phyloP scores from a whole-genome alignment of 2,888 invertebrate genomes.

The Danaus chrysippus region DNA sequence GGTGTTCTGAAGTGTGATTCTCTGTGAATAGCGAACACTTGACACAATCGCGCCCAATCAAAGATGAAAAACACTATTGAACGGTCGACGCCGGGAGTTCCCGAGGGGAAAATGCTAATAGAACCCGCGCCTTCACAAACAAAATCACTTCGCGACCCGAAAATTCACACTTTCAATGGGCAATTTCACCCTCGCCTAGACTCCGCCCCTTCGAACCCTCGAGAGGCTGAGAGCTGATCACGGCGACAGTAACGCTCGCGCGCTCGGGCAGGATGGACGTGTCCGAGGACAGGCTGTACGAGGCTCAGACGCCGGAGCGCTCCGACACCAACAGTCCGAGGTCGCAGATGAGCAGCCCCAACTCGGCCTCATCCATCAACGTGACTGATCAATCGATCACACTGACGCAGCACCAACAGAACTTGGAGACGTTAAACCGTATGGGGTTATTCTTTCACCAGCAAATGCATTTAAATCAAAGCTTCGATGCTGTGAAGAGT shows the following conservation, averaged over 20 bases:
- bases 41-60: constrained; percentile 74
- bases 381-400: constrained; percentile 75
- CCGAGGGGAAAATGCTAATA: constrained; percentile 73
- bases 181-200: constrained; percentile 58
- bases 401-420: constrained; percentile 75
- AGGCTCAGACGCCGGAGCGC: constrained; percentile 62
- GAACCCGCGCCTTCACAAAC: constrained; percentile 70
- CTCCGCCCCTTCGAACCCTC: constrained; percentile 39
- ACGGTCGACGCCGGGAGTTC: constrained; percentile 50
- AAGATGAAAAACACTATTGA: constrained; percentile 56
- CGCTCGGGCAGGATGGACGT: constrained; percentile 62
- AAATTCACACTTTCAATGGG: constrained; percentile 78
- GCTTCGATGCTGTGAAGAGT: constrained; percentile 69
- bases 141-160: constrained; percentile 76
- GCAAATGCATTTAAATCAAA: constrained; percentile 71
- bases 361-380: constrained; percentile 76
- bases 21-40: constrained; percentile 57
- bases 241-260: constrained; percentile 54
- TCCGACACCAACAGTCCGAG: constrained; percentile 69
- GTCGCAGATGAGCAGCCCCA: constrained; percentile 71
- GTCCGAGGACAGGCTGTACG: constrained; percentile 63
- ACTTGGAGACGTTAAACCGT: constrained; percentile 68
- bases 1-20: constrained; percentile 30
- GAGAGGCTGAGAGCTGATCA: no score
- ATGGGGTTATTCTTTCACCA: constrained; percentile 77